These are phyloP conservation scores for Drosophila truncata DNA, from an alignment of 1,140 invertebrate species.

Conservation along the genomic window DNA sequence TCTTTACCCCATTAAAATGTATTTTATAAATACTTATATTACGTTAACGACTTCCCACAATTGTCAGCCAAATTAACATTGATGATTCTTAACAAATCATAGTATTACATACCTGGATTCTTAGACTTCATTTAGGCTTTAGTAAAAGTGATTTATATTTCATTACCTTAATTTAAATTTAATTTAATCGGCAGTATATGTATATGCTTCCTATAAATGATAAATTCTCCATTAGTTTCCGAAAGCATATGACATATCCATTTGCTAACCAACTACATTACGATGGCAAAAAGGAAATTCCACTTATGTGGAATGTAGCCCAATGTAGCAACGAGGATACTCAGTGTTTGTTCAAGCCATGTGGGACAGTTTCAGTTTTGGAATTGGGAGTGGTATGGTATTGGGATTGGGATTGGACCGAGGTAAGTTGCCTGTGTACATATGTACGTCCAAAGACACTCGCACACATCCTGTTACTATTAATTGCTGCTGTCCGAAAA, in stretches of 20 bases:
- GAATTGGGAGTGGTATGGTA: constrained; percentile 30
- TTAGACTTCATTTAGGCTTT: not conserved
- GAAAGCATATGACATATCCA: not conserved
- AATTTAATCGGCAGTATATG: not conserved
- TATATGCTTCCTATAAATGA: not conserved
- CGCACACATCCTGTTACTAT: constrained; percentile 82
- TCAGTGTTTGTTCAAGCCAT: constrained; percentile 17
- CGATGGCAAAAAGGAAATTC: not conserved
- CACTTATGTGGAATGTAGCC: not conserved
- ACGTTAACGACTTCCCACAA: too few species aligned
- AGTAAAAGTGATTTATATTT: not conserved
- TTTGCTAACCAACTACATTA: constrained; percentile 5
- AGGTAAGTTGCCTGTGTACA: constrained; percentile 26
- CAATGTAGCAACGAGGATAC: constrained; percentile 27
- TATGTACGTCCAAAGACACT: constrained; percentile 47
- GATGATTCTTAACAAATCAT: not conserved
- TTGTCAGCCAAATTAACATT: not conserved
- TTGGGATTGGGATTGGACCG: constrained; percentile 32
- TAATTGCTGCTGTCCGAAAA: constrained; percentile 85
- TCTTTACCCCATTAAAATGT: not conserved
- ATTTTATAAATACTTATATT: not conserved
- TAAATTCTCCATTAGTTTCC: not conserved
- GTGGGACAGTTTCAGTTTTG: constrained; percentile 58
- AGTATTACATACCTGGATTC: too few species aligned
- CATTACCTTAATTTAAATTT: not conserved